Base-by-base conservation (phyloP, 2,888 invertebrate genomes). In the Drosophila pullipes region DNA sequence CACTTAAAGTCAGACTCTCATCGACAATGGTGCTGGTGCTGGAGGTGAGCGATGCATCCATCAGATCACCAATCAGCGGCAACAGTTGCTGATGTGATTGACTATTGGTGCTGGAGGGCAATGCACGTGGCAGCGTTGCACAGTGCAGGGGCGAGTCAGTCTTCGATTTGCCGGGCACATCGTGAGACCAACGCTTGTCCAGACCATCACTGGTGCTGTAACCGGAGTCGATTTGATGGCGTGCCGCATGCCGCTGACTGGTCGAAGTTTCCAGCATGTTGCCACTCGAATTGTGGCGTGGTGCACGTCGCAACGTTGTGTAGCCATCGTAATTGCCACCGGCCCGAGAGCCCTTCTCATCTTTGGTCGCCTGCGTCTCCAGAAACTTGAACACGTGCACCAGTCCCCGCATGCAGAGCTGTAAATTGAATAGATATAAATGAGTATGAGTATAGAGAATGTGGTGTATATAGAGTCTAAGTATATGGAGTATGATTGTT, bases 381-480 rank as follows among this genome's bases (percentile, higher is more conserved):
- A 99, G 95, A 94, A 97, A 98, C 93, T 98, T 98, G 95, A 98
- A 98, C 89, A 99, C 97, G 94, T 99, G 98, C 91, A 98, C 97
- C 91, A 97, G 95, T 85, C 99, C 98, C 93, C 98, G 96, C 94
- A 96, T 96, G 94, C 98, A 98, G 13, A 93, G 92, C 93, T 93
- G 30, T 22, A 66, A 64, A 53, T 9, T 13, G 1, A 44, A 22
- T 9, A 47, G 0, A 6, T n/a, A 18, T 13, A 7, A 9, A 37
- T 31, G 16, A 60, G 28, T 18, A n/a, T 25, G 4, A 47, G 1
- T n/a, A n/a, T 3, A 10, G 4, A n/a, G n/a, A 41, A 16, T 47
- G 0, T 16, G 16, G 16, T 22, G 13, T 47, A 47, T 22, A 47
- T 22, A 7, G 44, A 22, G 44, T 7, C 13, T 13, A 22, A 13